Evolutionary conservation across 2,113 vertebrate species (phyloP), one percentile per base, ranked within the genome.

Genomic region (Hypocryptadius cinnamomeus): DNA sequence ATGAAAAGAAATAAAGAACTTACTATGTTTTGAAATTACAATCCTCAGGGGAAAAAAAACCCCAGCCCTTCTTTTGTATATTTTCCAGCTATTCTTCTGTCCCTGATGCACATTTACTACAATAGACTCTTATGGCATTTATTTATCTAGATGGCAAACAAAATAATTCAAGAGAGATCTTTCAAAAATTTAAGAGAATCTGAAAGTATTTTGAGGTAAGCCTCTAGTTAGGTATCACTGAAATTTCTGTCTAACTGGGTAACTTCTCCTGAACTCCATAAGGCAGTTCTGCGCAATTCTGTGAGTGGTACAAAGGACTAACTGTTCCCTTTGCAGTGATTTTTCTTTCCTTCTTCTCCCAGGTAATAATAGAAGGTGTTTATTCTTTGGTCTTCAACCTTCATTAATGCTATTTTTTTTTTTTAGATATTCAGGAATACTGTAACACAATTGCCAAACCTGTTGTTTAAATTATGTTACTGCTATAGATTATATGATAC

Each of bases 1-100:
- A 56, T 40, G 18, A 33, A 35, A 85, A 64, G 4, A 33, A 19
- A 64, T 72, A 20, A 2, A 27, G 68, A 60, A 16, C 7, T 20
- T 47, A 22, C 11, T 27, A 12, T 31, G 5, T 57, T 78, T 20
- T 20, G 25, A 79, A 85, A 48, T 31, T 0, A 9, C 23, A 42
- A 5, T 40, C 5, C 10, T 53, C 10, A 3, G 8, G 7, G 4
- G 5, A 8, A 33, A 35, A 19, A 25, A n/a, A 2, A 0, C 22
- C 24, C 6, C 6, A 31, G 9, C 23, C 22, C 13, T 37, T 35
- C 3, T 50, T 66, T 50, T 54, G 1, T 54, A 35, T 5, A 13
- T 92, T 79, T 84, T 53, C 16, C 17, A 65, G 6, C 14, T 70
- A 21, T 69, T 87, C 4, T 7, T 73, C 12, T 31, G 35, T 8